Evolutionary conservation across 1,140 invertebrate species (phyloP).

Genomic region (Contarinia nasturtii): DNA sequence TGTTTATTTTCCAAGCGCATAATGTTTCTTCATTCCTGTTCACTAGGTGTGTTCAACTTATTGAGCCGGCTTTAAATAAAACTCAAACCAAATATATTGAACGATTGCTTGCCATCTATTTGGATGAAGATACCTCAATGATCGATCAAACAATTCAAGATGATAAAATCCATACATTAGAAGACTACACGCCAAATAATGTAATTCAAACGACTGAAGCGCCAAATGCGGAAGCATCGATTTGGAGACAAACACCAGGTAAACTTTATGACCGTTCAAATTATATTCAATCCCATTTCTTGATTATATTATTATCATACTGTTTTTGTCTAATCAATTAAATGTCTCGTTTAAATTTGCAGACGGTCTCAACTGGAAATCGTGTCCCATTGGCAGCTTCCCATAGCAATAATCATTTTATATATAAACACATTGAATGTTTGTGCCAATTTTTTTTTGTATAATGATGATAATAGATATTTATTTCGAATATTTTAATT

Average conservation of each 20-base stretch:
- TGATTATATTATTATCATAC: neutral
- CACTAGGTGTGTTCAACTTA: constrained; percentile 7
- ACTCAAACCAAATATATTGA: constrained; percentile 7
- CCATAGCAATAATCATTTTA: neutral
- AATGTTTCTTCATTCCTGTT: too few relatives aligned
- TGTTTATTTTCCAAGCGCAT: neutral
- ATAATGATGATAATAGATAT: too few relatives aligned
- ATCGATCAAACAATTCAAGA: too few relatives aligned
- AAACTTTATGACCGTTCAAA: neutral
- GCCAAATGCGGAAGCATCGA: too few relatives aligned
- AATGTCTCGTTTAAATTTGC: neutral
- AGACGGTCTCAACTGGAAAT: neutral
- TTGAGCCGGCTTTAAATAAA: constrained; percentile 9
- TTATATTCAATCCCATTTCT: neutral
- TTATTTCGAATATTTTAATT: too few relatives aligned
- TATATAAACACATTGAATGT: too few relatives aligned
- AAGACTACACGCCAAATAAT: too few relatives aligned
- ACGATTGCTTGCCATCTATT: constrained; percentile 1
- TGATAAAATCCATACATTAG: too few relatives aligned
- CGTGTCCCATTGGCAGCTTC: neutral
- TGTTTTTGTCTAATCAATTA: neutral
- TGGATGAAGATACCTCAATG: neutral
- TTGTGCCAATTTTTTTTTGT: too few relatives aligned
- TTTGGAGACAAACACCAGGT: neutral
- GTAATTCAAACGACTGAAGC: too few relatives aligned